A percentile compares a stretch with the other conserved stretches of the same genome.
These are phyloP conservation scores for Lasius fuliginosus DNA, from an alignment of 2,888 invertebrate genomes.

Conservation along the genomic window DNA sequence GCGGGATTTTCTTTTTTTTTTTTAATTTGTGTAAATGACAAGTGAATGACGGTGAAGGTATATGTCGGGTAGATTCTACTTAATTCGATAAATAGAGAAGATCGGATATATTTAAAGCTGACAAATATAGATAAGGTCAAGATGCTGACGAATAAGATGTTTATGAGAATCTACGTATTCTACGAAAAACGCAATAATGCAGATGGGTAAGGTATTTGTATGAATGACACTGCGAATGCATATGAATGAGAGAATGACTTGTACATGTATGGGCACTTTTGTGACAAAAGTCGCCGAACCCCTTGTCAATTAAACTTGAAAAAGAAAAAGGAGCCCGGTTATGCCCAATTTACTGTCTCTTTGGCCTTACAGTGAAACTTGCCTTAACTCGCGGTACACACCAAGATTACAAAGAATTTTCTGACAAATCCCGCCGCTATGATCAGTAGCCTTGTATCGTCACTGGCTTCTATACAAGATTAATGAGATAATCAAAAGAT, in stretches of 20 bases:
- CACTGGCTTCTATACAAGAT: constrained; percentile 80
- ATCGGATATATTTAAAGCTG: constrained; percentile 10
- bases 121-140: background rate
- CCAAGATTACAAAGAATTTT: constrained; percentile 86
- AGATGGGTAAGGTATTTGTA: background rate
- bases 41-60: constrained; percentile 18
- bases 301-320: constrained; percentile 70
- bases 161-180: background rate
- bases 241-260: constrained; percentile 41
- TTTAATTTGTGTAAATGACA: constrained; percentile 5
- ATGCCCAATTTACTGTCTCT: constrained; percentile 83
- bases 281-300: constrained; percentile 60
- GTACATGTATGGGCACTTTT: constrained; percentile 70
- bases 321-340: constrained; percentile 68
- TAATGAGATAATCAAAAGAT: constrained; percentile 74
- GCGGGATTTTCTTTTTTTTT: constrained; percentile 75
- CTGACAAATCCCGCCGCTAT: constrained; percentile 81
- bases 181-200: background rate
- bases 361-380: constrained; percentile 85
- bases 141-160: background rate
- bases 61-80: constrained; percentile 19
- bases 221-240: constrained; percentile 31
- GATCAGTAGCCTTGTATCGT: constrained; percentile 84
- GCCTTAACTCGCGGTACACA: constrained; percentile 81
- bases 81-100: background rate